Evolutionary conservation across 2,888 invertebrate species (phyloP).

Genomic region (Neoitamus cyanurus): DNA sequence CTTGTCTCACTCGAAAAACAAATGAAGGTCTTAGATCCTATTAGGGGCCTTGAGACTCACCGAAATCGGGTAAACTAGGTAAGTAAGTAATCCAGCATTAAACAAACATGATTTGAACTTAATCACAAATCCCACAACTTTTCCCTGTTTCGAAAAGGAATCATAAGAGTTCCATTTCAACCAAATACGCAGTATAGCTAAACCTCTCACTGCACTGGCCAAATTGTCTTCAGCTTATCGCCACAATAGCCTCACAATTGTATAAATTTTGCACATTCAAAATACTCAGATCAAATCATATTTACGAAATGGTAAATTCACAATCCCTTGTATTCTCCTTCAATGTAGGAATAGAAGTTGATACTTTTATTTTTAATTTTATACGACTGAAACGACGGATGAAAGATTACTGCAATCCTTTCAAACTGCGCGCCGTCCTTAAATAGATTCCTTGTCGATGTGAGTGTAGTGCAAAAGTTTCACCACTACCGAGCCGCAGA

Average conservation of each 20-base stretch:
- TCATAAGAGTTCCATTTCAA: background rate
- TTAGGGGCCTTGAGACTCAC: too few species aligned
- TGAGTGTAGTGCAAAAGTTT: background rate
- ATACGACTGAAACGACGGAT: background rate
- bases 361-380: background rate
- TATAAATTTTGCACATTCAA: background rate
- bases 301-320: background rate
- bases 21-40: too few species aligned
- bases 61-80: background rate
- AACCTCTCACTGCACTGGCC: background rate
- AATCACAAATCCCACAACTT: background rate
- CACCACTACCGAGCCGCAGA: background rate
- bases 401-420: background rate
- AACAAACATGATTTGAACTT: background rate
- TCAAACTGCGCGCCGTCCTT: slow-evolving; percentile 31
- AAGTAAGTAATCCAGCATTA: background rate
- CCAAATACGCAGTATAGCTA: background rate
- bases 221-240: background rate
- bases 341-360: background rate
- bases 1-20: too few species aligned
- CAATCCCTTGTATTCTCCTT: background rate
- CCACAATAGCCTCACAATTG: background rate
- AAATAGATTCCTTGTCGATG: slow-evolving; percentile 2
- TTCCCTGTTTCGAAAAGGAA: background rate
- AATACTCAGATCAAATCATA: background rate